These are phyloP conservation scores for Thyatira batis DNA, from an alignment of 2,888 invertebrate genomes.

Conservation along the genomic window DNA sequence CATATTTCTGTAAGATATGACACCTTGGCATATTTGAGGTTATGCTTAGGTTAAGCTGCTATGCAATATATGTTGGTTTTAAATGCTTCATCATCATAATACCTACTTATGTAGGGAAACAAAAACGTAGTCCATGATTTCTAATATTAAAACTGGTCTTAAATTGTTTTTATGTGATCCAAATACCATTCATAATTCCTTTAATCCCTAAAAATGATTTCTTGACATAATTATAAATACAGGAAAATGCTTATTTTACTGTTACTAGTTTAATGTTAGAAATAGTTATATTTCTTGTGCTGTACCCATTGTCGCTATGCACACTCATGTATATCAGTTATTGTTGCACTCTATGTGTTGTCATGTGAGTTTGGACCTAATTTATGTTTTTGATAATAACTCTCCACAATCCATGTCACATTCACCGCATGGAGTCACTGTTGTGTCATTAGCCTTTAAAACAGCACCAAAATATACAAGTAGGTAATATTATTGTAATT, in stretches of 20 bases:
- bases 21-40: conserved; percentile 44
- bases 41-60: conserved; percentile 51
- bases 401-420: not conserved
- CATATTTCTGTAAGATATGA: conserved; percentile 36
- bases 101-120: not conserved
- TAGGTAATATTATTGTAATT: not conserved
- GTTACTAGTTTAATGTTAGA: not conserved
- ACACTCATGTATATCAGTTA: not conserved
- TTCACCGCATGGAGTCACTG: not conserved
- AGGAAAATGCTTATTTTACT: not conserved
- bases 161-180: not conserved
- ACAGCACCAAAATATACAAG: not conserved
- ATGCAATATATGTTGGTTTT: conserved; percentile 3
- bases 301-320: not conserved
- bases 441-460: not conserved
- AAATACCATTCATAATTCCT: too few relatives aligned
- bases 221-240: too few relatives aligned
- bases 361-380: not conserved
- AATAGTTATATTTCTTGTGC: not conserved
- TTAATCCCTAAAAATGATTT: too few relatives aligned
- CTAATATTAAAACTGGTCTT: not conserved
- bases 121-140: not conserved
- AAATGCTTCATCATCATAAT: not conserved
- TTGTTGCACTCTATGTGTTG: not conserved
- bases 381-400: conserved; percentile 6